Conservation (phyloP, 2,113 vertebrate genomes). For the Harpagus bidentatus region DNA sequence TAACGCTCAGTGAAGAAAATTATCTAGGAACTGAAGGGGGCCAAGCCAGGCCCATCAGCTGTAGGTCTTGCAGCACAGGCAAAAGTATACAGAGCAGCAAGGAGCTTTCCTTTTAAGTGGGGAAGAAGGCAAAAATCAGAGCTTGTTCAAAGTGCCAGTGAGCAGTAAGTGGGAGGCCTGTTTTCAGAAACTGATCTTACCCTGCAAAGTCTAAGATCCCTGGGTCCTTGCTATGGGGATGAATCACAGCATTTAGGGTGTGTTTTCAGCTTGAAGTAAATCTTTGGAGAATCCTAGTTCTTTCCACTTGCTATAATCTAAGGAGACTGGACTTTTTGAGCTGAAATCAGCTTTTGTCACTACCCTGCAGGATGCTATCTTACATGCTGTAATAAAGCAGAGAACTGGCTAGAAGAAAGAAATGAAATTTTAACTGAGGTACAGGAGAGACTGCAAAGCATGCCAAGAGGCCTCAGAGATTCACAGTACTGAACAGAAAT, state of each 20-base stretch:
- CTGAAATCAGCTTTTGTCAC: not conserved
- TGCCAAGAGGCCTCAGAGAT: not conserved
- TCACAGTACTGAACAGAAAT: not conserved
- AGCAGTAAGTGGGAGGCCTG: not conserved
- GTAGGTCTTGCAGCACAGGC: not conserved
- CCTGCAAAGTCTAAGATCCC: not conserved
- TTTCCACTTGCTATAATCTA: not conserved
- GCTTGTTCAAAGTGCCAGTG: not conserved
- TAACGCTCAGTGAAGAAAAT: not conserved
- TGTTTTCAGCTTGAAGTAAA: not conserved
- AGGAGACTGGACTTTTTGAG: not conserved
- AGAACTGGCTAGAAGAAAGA: not conserved
- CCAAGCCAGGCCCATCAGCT: not conserved
- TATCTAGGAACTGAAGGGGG: not conserved
- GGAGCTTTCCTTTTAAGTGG: not conserved
- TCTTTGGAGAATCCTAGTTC: not conserved
- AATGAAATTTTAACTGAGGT: not conserved
- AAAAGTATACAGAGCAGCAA: not conserved
- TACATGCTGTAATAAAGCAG: not conserved
- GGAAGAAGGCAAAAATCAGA: not conserved
- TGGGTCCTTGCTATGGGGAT: not conserved
- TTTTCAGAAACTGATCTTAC: not conserved
- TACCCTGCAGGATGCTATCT: not conserved
- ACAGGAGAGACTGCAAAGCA: not conserved
- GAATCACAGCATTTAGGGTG: not conserved